Evolutionary conservation across 1,140 invertebrate species (phyloP).

Genomic region (Aporrectodea caliginosa): DNA sequence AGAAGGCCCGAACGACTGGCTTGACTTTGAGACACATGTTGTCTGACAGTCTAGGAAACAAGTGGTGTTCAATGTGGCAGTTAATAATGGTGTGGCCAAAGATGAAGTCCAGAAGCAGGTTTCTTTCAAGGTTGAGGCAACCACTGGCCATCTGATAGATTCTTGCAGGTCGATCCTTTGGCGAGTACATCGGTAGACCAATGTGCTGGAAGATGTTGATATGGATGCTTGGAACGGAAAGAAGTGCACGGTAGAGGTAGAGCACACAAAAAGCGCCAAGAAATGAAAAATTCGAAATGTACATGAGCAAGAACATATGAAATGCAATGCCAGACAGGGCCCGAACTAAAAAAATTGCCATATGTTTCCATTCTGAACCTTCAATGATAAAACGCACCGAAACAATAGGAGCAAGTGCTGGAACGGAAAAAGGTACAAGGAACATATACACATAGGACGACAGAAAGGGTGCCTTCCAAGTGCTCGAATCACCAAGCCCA

Average conservation of each 20-base stretch:
- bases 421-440: constrained; percentile 44
- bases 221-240: constrained; percentile 49
- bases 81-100: constrained; percentile 50
- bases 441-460: constrained; percentile 49
- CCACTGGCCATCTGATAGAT: constrained; percentile 53
- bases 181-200: constrained; percentile 50
- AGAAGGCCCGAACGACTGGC: constrained; percentile 45
- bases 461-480: constrained; percentile 46
- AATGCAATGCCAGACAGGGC: constrained; percentile 38
- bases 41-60: constrained; percentile 50
- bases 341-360: constrained; percentile 26
- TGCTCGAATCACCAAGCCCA: constrained; percentile 50
- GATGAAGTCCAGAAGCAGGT: constrained; percentile 43
- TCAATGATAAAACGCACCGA: constrained; percentile 35
- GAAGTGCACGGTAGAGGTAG: constrained; percentile 35
- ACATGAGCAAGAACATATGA: constrained; percentile 39
- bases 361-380: constrained; percentile 30
- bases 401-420: constrained; percentile 41
- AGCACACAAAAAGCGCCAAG: constrained; percentile 36
- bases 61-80: constrained; percentile 51
- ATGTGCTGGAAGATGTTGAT: constrained; percentile 55
- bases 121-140: constrained; percentile 46
- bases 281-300: constrained; percentile 40
- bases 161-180: constrained; percentile 41
- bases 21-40: constrained; percentile 52